Conservation (phyloP, 2,113 vertebrate species). For the Gadus chalcogrammus region DNA sequence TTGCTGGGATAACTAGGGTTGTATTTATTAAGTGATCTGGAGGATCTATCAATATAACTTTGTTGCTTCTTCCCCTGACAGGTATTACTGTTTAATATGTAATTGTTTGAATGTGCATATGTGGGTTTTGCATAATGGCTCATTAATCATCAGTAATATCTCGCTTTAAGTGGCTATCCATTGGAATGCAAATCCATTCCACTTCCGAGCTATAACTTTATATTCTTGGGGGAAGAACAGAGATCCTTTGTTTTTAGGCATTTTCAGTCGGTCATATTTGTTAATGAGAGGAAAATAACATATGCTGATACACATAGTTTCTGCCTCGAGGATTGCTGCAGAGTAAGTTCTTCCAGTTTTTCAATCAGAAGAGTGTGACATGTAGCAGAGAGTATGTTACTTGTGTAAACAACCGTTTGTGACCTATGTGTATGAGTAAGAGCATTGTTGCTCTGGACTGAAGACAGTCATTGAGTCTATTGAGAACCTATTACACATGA, state of each 20-base stretch:
- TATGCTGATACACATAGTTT: slow-evolving; percentile 36
- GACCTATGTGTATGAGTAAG: slow-evolving; percentile 22
- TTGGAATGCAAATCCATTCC: background rate
- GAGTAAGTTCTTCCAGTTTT: slow-evolving; percentile 72
- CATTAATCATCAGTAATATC: slow-evolving; percentile 24
- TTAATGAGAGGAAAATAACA: background rate
- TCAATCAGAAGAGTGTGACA: slow-evolving; percentile 54
- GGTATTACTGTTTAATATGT: too few species aligned
- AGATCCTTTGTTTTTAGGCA: too few species aligned
- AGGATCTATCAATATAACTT: background rate
- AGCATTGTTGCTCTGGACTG: slow-evolving; percentile 11
- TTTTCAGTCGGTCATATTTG: background rate
- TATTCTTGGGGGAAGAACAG: too few species aligned
- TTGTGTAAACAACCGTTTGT: slow-evolving; percentile 59
- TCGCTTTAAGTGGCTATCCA: background rate
- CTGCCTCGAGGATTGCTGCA: slow-evolving; percentile 62
- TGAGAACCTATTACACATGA: background rate
- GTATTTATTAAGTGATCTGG: background rate
- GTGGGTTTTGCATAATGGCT: slow-evolving; percentile 10
- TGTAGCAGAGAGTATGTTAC: slow-evolving; percentile 51
- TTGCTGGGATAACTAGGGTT: background rate
- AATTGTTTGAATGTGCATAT: background rate
- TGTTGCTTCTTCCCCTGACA: background rate
- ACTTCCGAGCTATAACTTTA: too few species aligned
- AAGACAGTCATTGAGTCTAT: slow-evolving; percentile 31